Percentiles rank a stretch among this genome's conserved stretches.
These are phyloP conservation scores for Leiothrix lutea DNA, from an alignment of 2,113 vertebrate species.

Conservation along the genomic window DNA sequence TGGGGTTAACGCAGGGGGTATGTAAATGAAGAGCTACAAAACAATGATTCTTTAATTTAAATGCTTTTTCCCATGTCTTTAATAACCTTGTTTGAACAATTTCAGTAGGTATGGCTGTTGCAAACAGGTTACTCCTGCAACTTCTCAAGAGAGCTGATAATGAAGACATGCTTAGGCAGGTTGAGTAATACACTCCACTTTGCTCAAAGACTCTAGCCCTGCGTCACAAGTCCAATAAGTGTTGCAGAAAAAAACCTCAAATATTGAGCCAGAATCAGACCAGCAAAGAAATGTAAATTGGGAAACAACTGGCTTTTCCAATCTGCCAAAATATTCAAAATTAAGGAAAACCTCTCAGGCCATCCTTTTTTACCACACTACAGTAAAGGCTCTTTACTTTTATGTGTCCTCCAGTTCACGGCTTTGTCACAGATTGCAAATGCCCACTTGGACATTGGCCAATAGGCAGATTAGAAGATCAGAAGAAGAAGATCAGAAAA, in stretches of 20 bases:
- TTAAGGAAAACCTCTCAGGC: neutral
- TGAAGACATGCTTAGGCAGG: neutral
- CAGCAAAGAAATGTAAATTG: neutral
- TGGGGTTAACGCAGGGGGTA: neutral
- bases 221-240: neutral
- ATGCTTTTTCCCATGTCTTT: neutral
- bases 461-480: no score
- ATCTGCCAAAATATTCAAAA: neutral
- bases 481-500: neutral
- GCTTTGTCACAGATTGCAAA: neutral
- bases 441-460: neutral
- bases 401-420: neutral
- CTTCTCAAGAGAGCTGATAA: neutral
- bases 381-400: neutral
- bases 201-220: neutral
- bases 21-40: neutral
- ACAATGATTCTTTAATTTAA: neutral
- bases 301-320: neutral
- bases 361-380: neutral
- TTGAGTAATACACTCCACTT: neutral
- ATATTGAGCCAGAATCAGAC: neutral
- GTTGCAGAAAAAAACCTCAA: fast-evolving
- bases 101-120: neutral
- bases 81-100: neutral
- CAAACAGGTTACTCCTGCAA: neutral